phyloP scores from a whole-genome alignment of 2,888 invertebrate genomes.

The Ophioninae sp. region DNA sequence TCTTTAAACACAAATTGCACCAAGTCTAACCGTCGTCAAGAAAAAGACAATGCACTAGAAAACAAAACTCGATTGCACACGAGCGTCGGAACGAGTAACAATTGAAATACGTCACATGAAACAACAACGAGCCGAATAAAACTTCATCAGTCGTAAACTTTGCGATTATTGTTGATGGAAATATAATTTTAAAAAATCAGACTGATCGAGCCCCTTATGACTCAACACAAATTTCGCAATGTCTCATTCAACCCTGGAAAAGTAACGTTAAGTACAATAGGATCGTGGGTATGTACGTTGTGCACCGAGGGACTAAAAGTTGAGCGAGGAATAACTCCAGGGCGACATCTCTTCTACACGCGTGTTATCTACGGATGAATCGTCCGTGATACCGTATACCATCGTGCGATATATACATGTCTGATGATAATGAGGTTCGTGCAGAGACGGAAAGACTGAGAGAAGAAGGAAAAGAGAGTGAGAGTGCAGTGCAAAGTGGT shows the following conservation, averaged over 20 bases:
- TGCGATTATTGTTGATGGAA: not conserved
- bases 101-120: not conserved
- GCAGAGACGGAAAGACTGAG: constrained; percentile 39
- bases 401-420: constrained; percentile 39
- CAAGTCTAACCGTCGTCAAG: not conserved
- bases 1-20: not conserved
- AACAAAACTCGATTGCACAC: not conserved
- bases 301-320: not conserved
- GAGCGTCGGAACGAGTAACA: not conserved
- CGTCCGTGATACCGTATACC: constrained; percentile 12
- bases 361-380: constrained; percentile 8
- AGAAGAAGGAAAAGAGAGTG: constrained; percentile 25
- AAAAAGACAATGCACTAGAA: not conserved
- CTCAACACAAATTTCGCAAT: not conserved
- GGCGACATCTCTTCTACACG: constrained; percentile 5
- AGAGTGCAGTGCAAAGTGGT: constrained; percentile 44
- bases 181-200: not conserved
- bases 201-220: not conserved
- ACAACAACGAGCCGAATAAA: not conserved
- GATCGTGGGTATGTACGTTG: not conserved
- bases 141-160: no score
- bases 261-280: not conserved
- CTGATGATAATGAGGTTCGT: constrained; percentile 56
- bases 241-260: not conserved
- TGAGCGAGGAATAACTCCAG: not conserved